Conservation (phyloP, 1,140 invertebrate species). For the Orius insidiosus region DNA sequence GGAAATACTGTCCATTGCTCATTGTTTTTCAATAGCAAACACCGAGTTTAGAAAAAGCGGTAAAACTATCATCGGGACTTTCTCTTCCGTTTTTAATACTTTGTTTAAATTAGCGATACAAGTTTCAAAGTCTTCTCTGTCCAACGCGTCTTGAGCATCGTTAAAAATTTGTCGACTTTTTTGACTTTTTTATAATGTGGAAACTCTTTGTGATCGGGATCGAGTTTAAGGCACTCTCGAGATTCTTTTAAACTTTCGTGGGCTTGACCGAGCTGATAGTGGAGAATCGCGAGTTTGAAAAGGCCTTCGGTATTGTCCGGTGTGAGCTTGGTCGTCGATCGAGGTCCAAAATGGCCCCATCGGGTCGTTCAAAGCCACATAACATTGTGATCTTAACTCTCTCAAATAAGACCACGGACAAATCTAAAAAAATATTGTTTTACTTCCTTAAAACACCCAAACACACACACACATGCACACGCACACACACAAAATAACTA, state of each 20-base stretch:
- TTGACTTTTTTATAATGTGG: slow-evolving; percentile 93
- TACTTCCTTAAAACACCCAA: no score
- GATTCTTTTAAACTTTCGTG: slow-evolving; percentile 83
- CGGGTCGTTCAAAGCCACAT: slow-evolving; percentile 61
- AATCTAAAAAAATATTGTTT: slow-evolving; percentile 22
- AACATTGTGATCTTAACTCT: slow-evolving; percentile 71
- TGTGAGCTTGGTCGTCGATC: slow-evolving; percentile 73
- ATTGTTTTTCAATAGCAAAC: slow-evolving; percentile 55
- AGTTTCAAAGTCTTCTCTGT: slow-evolving; percentile 47
- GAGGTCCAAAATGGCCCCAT: slow-evolving; percentile 72
- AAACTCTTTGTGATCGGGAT: slow-evolving; percentile 91
- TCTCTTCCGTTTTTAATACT: slow-evolving; percentile 48
- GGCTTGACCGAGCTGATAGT: slow-evolving; percentile 83
- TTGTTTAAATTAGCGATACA: slow-evolving; percentile 60
- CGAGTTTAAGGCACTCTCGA: slow-evolving; percentile 90
- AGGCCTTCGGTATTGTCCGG: slow-evolving; percentile 84
- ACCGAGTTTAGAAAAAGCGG: slow-evolving; percentile 56
- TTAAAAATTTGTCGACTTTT: slow-evolving; percentile 77
- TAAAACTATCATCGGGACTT: slow-evolving; percentile 51
- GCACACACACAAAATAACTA: slow-evolving; percentile 21
- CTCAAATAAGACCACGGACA: slow-evolving; percentile 81
- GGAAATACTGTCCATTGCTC: slow-evolving; percentile 43
- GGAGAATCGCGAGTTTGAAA: slow-evolving; percentile 60
- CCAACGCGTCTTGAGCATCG: slow-evolving; percentile 51
- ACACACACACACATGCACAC: not conserved